Evolutionary conservation across 2,888 invertebrate genomes (phyloP), one percentile per base, ranked within the genome.

Genomic region (Enoplolaimus lenunculus): DNA sequence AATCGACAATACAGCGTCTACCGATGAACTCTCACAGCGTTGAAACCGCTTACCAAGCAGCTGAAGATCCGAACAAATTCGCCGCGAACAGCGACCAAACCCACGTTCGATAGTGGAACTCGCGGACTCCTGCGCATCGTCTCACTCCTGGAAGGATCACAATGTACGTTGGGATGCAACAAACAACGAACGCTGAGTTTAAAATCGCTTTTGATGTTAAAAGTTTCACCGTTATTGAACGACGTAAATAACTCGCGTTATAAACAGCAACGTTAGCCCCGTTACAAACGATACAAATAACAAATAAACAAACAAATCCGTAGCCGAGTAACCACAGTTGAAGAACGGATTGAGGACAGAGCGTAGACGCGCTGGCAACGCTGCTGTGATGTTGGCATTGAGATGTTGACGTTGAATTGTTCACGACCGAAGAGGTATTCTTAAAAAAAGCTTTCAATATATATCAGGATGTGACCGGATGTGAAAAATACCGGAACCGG

Each of bases 31-130:
- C n/a, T n/a, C n/a, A n/a, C n/a, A n/a, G n/a, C n/a, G n/a, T n/a
- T n/a, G n/a, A 57, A 16, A 57, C 57, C 7, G 31, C 64, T 33
- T 62, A 62, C 64, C 64, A 62, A 13, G 64, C 64, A 13, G 64
- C 64, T 30, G 64, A 62, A 13, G 64, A 7, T 7, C 64, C 64
- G 7, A 29, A 62, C 16, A 33, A 30, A 26, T 62, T 62, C 30
- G 64, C 64, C 13, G 31, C 28, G 31, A 62, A 62, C 64, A 62
- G 64, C 28, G 31, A 30, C 16, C 31, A 62, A 7, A 33, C 30
- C 64, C 64, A 62, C 16, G 7, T 33, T 33, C 31, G 7, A 29
- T 33, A 62, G 64, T 62, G 64, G 64, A 62, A 16, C 26, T 13
- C 31, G 30, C 31, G 64, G 13, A n/a, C 64, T 62, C 30, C 31